Percentiles rank a stretch among this genome's conserved stretches.
phyloP scores from a whole-genome alignment of 2,113 vertebrate species.

The Vidua macroura region DNA sequence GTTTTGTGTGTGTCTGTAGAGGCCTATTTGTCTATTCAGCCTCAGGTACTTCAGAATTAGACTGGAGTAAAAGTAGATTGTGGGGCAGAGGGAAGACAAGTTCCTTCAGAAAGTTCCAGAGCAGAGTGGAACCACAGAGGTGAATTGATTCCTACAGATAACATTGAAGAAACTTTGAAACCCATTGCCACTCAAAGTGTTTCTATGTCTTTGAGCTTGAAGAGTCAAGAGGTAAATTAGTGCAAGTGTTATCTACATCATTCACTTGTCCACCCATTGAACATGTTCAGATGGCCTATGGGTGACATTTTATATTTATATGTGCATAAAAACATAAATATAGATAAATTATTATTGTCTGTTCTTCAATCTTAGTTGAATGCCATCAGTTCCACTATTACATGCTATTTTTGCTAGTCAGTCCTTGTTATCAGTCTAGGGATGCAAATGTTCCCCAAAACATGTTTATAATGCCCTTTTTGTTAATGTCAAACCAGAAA shows the following conservation, averaged over 20 bases:
- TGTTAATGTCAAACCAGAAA: neutral
- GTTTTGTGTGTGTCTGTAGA: neutral
- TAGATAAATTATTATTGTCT: neutral
- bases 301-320: neutral
- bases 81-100: neutral
- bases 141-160: neutral
- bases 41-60: neutral
- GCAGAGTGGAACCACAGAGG: neutral
- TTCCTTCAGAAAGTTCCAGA: neutral
- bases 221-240: neutral
- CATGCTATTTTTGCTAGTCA: neutral
- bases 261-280: neutral
- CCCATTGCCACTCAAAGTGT: neutral
- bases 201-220: neutral
- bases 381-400: neutral
- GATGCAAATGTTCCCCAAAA: neutral
- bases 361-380: neutral
- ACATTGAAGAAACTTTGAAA: neutral
- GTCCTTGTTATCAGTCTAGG: neutral
- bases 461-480: neutral
- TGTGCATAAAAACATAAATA: neutral
- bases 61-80: neutral
- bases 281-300: neutral
- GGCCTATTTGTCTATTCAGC: neutral
- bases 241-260: neutral